Conservation (phyloP, 2,113 vertebrate species). For the Chauna torquata region DNA sequence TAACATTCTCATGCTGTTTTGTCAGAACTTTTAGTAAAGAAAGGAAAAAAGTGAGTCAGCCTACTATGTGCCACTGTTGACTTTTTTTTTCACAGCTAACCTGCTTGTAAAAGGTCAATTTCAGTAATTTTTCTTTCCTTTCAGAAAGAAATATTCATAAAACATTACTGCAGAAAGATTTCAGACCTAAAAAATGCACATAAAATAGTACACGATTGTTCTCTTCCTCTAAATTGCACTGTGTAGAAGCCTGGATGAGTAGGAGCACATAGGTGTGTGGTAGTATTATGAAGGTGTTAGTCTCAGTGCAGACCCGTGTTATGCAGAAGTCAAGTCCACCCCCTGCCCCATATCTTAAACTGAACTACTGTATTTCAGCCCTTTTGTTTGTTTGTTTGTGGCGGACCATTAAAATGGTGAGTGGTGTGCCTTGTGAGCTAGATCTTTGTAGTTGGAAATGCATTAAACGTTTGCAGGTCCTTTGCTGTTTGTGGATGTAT, state of each 20-base stretch:
- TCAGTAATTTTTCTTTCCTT: not conserved
- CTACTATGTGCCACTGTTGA: not conserved
- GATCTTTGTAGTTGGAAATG: not conserved
- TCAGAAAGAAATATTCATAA: not conserved
- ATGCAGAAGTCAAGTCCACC: not conserved
- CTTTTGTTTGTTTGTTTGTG: not conserved
- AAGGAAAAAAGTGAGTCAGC: not conserved
- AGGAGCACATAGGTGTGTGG: not conserved
- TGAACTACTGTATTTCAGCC: not conserved
- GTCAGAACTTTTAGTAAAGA: not conserved
- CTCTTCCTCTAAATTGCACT: not conserved
- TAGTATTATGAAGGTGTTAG: not conserved
- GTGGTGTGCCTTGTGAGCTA: not conserved
- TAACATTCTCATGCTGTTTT: not conserved
- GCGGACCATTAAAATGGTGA: not conserved
- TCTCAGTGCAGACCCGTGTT: not conserved
- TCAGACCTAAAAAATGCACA: not conserved
- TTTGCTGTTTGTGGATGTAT: not conserved
- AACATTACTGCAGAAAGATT: not conserved
- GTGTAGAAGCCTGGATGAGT: not conserved
- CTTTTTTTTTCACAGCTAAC: not conserved
- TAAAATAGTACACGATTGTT: not conserved
- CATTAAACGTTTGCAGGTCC: not conserved
- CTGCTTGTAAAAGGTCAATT: not conserved
- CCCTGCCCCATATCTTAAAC: rapidly evolving